Conservation (phyloP, 2,797 vertebrate genomes). For the Halcyon chelicuti region DNA sequence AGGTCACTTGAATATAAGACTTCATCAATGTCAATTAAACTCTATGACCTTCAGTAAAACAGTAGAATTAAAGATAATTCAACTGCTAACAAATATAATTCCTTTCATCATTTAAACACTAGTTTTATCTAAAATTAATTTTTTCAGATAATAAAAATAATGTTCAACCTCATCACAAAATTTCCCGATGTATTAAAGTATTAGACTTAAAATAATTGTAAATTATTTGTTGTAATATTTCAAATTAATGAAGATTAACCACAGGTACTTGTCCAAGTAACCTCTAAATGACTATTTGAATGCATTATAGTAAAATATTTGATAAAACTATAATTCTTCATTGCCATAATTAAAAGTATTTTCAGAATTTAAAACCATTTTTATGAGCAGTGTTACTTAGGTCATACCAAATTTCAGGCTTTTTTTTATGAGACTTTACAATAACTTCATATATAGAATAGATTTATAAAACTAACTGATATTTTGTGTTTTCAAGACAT, state of each 20-base stretch:
- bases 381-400: background rate
- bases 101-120: slow-evolving; percentile 34
- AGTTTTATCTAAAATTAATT: background rate
- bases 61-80: slow-evolving; percentile 41
- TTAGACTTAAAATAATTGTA: background rate
- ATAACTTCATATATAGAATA: background rate
- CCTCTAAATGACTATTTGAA: background rate
- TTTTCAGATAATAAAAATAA: background rate
- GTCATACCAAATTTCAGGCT: background rate
- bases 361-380: background rate
- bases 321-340: background rate
- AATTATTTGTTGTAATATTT: slow-evolving; percentile 3
- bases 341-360: background rate
- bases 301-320: background rate
- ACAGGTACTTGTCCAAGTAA: background rate
- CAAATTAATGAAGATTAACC: slow-evolving; percentile 9
- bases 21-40: slow-evolving; percentile 70
- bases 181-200: background rate
- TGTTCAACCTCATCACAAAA: background rate
- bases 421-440: background rate
- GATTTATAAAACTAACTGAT: background rate
- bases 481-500: background rate
- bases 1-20: slow-evolving; percentile 42
- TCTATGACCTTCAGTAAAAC: slow-evolving; percentile 42
- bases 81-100: slow-evolving; percentile 32